Conservation (phyloP, 2,113 vertebrate genomes). For the Erythrolamprus reginae region DNA sequence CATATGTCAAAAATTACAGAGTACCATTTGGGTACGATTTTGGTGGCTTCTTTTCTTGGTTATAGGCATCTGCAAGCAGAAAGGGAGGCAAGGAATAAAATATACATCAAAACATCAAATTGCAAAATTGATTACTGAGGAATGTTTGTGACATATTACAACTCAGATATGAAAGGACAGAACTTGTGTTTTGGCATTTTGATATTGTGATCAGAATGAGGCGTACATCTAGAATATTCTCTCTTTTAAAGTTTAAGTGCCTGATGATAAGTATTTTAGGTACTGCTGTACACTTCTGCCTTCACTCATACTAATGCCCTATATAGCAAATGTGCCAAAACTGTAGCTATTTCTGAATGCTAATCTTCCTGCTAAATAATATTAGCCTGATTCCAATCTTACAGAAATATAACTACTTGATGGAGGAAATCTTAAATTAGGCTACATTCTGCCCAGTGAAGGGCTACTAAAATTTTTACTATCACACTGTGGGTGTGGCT, state of each 20-base stretch:
- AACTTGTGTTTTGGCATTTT: not conserved
- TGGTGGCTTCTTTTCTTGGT: not conserved
- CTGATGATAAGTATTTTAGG: not conserved
- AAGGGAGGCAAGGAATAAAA: not conserved
- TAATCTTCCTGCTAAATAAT: not conserved
- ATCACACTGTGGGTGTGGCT: too few species aligned
- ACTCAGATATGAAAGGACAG: not conserved
- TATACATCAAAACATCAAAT: not conserved
- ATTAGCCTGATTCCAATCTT: not conserved
- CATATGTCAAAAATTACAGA: not conserved
- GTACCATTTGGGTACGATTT: not conserved
- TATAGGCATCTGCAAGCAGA: not conserved
- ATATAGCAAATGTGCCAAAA: not conserved
- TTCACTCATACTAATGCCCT: not conserved
- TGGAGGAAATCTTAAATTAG: not conserved
- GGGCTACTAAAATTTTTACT: too few species aligned
- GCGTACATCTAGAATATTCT: not conserved
- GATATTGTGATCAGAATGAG: not conserved
- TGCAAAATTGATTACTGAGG: not conserved
- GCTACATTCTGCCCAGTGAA: not conserved
- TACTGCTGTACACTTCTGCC: not conserved
- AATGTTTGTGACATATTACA: not conserved
- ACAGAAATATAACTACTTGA: not conserved
- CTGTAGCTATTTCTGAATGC: not conserved
- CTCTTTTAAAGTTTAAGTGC: not conserved